Evolutionary conservation across 2,888 invertebrate species (phyloP), one percentile per base, ranked within the genome.

Genomic region (Sisyra nigra): DNA sequence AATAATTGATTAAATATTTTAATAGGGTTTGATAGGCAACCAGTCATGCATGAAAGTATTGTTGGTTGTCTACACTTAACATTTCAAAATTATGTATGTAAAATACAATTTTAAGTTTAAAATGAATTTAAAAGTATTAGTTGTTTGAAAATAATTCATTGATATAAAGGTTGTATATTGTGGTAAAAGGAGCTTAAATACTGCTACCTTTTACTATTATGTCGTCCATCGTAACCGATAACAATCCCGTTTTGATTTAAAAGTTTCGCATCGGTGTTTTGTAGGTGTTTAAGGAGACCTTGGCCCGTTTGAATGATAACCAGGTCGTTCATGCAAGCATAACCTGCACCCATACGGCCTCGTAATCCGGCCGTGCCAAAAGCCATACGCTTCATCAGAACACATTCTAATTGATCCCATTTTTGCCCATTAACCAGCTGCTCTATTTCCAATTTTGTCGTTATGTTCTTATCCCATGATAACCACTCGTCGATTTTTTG

Each of bases 291-390:
- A 38, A 80, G 72, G 4, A 96, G 61, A 1, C 94, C 96, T 73
- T 96, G 91, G 2, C 81, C 82, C 2, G 94, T 92, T 66, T 98
- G 98, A 40, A 98, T 73, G 47, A 93, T 80, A 0, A 94, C 87
- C 36, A 99, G 71, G 61, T 98, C 97, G 61, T 99, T 99, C 86
- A 98, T 89, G 48, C 82, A 79, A 49, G 75, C 76, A 61, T 84
- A 94, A 0, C 98, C 98, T 11, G 92, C 83, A 13, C 80, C 85
- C 97, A 98, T 97, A 48, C 71, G 71, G 0, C 85, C 91, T 48
- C 98, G 74, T 29, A 98, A 67, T 0, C 97, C 94, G 1, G 94
- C 94, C 1, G 94, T 96, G 13, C 94, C 94, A 61, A 94, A 94
- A 53, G 75, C 68, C 52, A 92, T 69, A 6, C 94, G 72, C 5